These are phyloP conservation scores for Corydoras maculifer DNA, from an alignment of 2,113 vertebrate species.

Conservation along the genomic window DNA sequence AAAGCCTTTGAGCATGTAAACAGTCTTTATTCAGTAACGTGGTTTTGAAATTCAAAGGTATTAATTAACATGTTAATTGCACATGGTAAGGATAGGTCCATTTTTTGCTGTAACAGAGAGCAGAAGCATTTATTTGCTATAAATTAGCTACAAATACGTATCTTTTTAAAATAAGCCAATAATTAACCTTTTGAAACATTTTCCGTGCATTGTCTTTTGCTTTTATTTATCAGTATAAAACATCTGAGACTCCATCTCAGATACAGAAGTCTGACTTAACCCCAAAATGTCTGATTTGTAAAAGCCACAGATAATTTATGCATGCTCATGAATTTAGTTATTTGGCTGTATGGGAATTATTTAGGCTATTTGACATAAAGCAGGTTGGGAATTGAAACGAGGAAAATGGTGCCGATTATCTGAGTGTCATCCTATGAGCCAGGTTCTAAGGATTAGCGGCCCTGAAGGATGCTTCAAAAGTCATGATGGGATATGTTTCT, in stretches of 20 bases:
- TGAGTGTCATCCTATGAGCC: slow-evolving; percentile 45
- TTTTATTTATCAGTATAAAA: slow-evolving; percentile 44
- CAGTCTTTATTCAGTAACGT: neutral
- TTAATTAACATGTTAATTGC: too few relatives aligned
- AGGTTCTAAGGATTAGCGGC: slow-evolving; percentile 44
- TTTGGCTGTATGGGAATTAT: slow-evolving; percentile 46
- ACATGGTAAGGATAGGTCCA: too few relatives aligned
- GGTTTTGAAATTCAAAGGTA: neutral
- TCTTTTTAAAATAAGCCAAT: too few relatives aligned
- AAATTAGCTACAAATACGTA: too few relatives aligned
- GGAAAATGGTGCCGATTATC: slow-evolving; percentile 46
- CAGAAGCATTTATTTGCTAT: too few relatives aligned
- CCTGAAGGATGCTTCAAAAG: slow-evolving; percentile 12
- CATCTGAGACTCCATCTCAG: slow-evolving; percentile 41
- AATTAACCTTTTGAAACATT: neutral
- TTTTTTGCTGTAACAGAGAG: too few relatives aligned
- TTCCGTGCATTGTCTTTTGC: slow-evolving; percentile 41
- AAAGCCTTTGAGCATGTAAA: slow-evolving; percentile 39
- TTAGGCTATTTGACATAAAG: slow-evolving; percentile 14
- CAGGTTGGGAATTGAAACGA: slow-evolving; percentile 36
- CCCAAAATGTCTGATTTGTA: slow-evolving; percentile 46
- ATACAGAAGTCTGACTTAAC: slow-evolving; percentile 46
- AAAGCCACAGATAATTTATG: slow-evolving; percentile 58
- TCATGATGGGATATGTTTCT: slow-evolving; percentile 8
- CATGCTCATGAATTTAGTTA: slow-evolving; percentile 61